Conservation (phyloP, 2,113 vertebrate genomes). For the Hylia prasina region DNA sequence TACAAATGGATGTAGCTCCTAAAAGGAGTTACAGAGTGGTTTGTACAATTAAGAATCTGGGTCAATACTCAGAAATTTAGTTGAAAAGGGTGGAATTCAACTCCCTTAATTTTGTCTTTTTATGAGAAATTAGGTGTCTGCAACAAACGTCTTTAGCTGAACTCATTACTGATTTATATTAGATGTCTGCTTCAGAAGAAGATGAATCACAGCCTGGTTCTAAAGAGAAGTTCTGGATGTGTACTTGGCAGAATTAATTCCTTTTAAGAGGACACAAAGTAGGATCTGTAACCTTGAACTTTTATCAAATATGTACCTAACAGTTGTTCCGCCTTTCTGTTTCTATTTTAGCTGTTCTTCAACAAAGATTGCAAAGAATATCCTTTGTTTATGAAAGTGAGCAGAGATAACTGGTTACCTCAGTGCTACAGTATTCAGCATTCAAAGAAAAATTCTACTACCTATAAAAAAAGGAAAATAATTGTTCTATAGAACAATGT, state of each 20-base stretch:
- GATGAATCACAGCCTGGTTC: neutral
- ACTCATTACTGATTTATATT: neutral
- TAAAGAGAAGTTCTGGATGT: neutral
- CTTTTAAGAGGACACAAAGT: neutral
- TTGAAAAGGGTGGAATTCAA: slow-evolving; percentile 7
- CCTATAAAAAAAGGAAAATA: neutral
- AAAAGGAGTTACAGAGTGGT: neutral
- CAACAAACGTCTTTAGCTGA: neutral
- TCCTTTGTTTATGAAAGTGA: neutral
- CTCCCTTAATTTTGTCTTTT: slow-evolving; percentile 18
- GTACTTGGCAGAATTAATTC: neutral
- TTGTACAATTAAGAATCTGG: slow-evolving; percentile 43
- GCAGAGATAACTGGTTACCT: neutral
- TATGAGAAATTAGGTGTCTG: slow-evolving; percentile 31
- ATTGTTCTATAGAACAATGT: rapidly evolving
- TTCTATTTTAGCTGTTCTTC: neutral
- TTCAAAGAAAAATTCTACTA: neutral
- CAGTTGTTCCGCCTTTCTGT: neutral
- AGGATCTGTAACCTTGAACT: neutral
- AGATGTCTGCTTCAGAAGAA: slow-evolving; percentile 2
- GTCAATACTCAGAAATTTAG: slow-evolving; percentile 4
- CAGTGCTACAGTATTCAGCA: neutral
- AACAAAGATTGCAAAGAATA: neutral
- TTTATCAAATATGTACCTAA: neutral
- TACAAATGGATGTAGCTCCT: slow-evolving; percentile 33